Percentiles rank a stretch among this genome's conserved stretches.
Evolutionary conservation across 2,797 vertebrate species (phyloP).

Genomic region (Etheostoma nigrum): DNA sequence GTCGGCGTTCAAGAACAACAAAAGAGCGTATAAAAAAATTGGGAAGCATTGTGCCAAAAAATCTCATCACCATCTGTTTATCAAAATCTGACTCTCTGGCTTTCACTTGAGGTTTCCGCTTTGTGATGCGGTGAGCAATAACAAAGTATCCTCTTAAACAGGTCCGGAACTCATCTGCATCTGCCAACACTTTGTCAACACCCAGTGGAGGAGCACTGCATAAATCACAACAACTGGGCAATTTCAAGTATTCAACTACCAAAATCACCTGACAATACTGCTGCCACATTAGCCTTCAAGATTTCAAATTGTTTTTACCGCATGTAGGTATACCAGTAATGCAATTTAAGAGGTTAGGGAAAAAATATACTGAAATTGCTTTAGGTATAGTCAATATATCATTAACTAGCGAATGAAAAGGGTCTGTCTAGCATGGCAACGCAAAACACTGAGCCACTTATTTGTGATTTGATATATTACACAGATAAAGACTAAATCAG

Average conservation of each 20-base stretch:
- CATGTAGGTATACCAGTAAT: slow-evolving; percentile 5
- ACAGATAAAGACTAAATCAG: slow-evolving; percentile 68
- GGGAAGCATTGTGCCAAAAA: slow-evolving; percentile 48
- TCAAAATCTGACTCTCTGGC: slow-evolving; percentile 23
- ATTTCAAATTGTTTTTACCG: slow-evolving; percentile 33
- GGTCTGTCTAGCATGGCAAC: slow-evolving; percentile 36
- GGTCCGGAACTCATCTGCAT: slow-evolving; percentile 59
- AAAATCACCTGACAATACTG: slow-evolving; percentile 42
- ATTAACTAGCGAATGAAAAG: slow-evolving; percentile 38
- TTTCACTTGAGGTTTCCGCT: slow-evolving; percentile 54
- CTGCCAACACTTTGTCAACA: slow-evolving; percentile 61
- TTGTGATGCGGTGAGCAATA: slow-evolving; percentile 56
- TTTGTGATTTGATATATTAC: slow-evolving; percentile 66
- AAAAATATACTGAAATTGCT: slow-evolving; percentile 33
- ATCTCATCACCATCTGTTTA: slow-evolving; percentile 75
- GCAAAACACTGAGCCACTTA: slow-evolving; percentile 52
- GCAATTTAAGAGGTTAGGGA: slow-evolving; percentile 18
- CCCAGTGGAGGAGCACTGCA: slow-evolving; percentile 28
- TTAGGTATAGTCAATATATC: slow-evolving; percentile 40
- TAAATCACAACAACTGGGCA: slow-evolving; percentile 47
- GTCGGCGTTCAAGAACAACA: slow-evolving; percentile 62
- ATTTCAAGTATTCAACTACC: slow-evolving; percentile 36
- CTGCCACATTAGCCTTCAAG: slow-evolving; percentile 11
- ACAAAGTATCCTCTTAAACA: slow-evolving; percentile 58
- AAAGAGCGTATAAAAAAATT: slow-evolving; percentile 58